phyloP scores from a whole-genome alignment of 1,140 invertebrate genomes.

The Nasonia longicornis region DNA sequence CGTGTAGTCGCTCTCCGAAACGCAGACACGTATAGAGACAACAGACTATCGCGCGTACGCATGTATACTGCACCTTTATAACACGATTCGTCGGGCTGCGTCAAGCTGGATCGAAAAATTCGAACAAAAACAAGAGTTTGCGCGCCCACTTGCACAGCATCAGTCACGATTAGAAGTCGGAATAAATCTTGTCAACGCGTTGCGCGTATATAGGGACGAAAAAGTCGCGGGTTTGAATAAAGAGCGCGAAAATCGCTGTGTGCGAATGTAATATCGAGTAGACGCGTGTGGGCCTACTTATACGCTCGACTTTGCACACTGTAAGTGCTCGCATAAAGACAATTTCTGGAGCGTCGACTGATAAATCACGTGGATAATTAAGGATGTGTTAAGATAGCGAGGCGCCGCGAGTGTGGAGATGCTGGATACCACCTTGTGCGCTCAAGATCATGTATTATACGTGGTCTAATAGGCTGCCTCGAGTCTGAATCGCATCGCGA shows the following conservation, averaged over 20 bases:
- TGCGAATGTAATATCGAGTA: not conserved
- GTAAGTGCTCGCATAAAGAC: slow-evolving; percentile 36
- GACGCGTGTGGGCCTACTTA: not conserved
- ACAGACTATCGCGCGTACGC: too few relatives aligned
- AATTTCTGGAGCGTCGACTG: slow-evolving; percentile 48
- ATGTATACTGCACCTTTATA: not conserved
- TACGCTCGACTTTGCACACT: not conserved
- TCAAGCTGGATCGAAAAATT: slow-evolving; percentile 8
- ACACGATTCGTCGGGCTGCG: not conserved
- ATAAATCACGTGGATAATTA: slow-evolving; percentile 55
- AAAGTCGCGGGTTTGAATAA: not conserved
- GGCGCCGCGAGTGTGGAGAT: not conserved
- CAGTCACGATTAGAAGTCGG: slow-evolving; percentile 3
- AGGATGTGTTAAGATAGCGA: slow-evolving; percentile 54
- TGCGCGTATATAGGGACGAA: not conserved
- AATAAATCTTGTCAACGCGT: slow-evolving; percentile 20
- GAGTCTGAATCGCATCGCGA: not conserved
- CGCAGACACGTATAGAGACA: not conserved
- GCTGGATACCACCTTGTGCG: not conserved
- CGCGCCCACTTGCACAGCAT: not conserved
- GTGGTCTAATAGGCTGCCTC: not conserved
- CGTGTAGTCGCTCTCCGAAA: not conserved
- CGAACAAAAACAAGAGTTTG: not conserved
- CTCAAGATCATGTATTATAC: not conserved
- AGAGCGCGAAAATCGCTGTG: not conserved